A percentile compares a stretch with the other conserved stretches of the same genome.
phyloP scores from a whole-genome alignment of 92 coral and sea anemone genomes.

The Parazoanthus atlanticus region DNA sequence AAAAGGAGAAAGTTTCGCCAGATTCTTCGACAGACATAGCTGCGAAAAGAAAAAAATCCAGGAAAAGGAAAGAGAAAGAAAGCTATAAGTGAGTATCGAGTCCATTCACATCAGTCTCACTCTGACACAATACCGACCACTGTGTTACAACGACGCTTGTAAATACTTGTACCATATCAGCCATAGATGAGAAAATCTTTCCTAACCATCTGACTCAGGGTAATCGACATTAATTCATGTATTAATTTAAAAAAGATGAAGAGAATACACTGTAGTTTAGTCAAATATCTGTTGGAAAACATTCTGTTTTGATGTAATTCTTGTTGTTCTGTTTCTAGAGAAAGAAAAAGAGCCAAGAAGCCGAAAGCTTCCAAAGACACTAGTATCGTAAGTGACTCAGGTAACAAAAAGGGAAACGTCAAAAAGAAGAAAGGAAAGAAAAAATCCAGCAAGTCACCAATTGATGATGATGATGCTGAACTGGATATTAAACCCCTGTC shows the following conservation, averaged over 20 bases:
- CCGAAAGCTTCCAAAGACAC: not conserved
- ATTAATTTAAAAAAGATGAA: too few species aligned
- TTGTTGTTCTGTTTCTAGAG: not conserved
- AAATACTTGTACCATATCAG: too few species aligned
- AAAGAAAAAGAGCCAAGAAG: slow-evolving; percentile 25
- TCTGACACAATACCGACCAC: too few species aligned
- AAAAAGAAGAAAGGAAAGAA: slow-evolving; percentile 59
- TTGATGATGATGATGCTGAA: slow-evolving; percentile 54
- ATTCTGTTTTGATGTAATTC: not conserved
- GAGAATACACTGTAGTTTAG: too few species aligned
- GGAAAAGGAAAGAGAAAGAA: slow-evolving; percentile 72
- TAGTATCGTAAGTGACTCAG: not conserved
- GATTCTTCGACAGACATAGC: slow-evolving; percentile 82
- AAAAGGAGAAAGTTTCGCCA: slow-evolving; percentile 69
- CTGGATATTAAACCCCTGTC: slow-evolving; percentile 76
- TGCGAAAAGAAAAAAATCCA: slow-evolving; percentile 58
- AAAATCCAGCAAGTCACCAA: slow-evolving; percentile 33
- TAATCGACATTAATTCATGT: too few species aligned
- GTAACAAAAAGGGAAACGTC: slow-evolving; percentile 2
- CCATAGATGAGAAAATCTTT: too few species aligned
- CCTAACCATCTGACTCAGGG: too few species aligned
- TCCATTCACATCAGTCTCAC: too few species aligned
- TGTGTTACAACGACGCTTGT: too few species aligned
- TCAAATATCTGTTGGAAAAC: too few species aligned
- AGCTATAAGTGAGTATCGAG: slow-evolving; percentile 28